These are phyloP conservation scores for Drosophila teissieri DNA, from an alignment of 1,140 invertebrate species.

Conservation along the genomic window DNA sequence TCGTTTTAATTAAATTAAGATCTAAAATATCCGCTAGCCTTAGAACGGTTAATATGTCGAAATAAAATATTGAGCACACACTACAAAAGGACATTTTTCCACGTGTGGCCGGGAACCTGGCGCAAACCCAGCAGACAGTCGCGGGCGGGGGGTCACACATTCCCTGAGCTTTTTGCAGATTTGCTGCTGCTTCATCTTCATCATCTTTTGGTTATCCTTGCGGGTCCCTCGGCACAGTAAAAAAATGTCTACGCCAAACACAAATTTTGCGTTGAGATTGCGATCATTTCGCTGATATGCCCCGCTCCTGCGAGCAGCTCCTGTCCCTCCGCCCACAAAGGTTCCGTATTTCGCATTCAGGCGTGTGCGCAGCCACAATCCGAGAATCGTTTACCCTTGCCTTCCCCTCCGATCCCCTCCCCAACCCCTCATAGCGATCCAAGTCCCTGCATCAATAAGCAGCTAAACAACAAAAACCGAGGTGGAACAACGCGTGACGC, in stretches of 20 bases:
- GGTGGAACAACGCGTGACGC: constrained; percentile 76
- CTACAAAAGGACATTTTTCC: neutral
- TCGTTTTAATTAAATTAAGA: too few species aligned
- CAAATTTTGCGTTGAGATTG: constrained; percentile 82
- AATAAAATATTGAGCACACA: too few species aligned
- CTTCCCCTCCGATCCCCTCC: constrained; percentile 1
- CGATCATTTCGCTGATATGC: constrained; percentile 79
- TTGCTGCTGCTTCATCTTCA: constrained; percentile 81
- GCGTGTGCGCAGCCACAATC: constrained; percentile 76
- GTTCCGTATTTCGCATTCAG: constrained; percentile 68
- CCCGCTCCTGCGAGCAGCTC: neutral
- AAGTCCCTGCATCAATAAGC: neutral
- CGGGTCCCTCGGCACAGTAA: constrained; percentile 64
- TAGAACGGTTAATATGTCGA: too few species aligned
- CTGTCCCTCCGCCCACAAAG: neutral
- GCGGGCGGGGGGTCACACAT: constrained; percentile 37
- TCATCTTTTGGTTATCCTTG: constrained; percentile 71
- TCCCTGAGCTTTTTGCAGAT: constrained; percentile 61
- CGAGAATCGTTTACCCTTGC: constrained; percentile 35
- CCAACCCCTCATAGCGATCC: neutral
- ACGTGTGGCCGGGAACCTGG: constrained; percentile 21
- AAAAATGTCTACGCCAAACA: constrained; percentile 82
- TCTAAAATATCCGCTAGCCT: too few species aligned
- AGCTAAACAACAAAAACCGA: constrained; percentile 42
- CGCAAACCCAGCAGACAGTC: constrained; percentile 14